Percentiles rank a stretch among this genome's conserved stretches.
Conservation (phyloP, 1,140 invertebrate species). For the Camponotus pennsylvanicus region DNA sequence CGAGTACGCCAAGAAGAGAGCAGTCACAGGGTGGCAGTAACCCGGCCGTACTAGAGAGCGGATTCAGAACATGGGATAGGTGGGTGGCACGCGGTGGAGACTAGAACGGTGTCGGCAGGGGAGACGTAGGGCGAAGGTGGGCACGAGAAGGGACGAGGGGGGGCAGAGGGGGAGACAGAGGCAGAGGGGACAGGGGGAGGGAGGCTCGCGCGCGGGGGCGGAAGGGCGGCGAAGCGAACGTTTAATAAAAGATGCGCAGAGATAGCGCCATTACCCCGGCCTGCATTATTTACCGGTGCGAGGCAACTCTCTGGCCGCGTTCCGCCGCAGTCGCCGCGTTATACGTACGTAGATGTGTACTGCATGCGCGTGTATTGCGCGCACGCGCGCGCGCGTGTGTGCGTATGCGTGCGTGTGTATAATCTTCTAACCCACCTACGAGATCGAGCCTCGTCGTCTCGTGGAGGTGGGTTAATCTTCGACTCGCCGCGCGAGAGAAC, state of each 20-base stretch:
- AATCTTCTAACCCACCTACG: constrained; percentile 2
- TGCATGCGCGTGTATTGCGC: constrained; percentile 35
- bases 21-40: constrained; percentile 77
- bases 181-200: not conserved
- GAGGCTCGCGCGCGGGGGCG: not conserved
- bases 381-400: not conserved
- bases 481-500: not conserved
- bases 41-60: constrained; percentile 70
- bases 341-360: constrained; percentile 81
- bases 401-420: not conserved
- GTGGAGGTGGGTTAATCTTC: constrained; percentile 25
- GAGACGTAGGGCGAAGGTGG: not conserved
- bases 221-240: constrained; percentile 78
- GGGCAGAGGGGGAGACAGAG: no score
- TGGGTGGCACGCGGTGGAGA: constrained; percentile 33
- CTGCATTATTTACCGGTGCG: constrained; percentile 86
- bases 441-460: constrained; percentile 2
- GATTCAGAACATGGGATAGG: constrained; percentile 57
- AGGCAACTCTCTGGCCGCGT: constrained; percentile 84
- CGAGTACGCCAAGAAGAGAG: constrained; percentile 78
- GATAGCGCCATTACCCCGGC: constrained; percentile 86
- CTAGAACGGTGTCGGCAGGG: constrained; percentile 25
- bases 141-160: not conserved
- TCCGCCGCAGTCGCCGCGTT: constrained; percentile 83
- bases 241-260: constrained; percentile 87